A percentile compares a stretch with the other conserved stretches of the same genome.
Evolutionary conservation across 2,888 invertebrate species (phyloP).

Genomic region (Cheilosia urbana): DNA sequence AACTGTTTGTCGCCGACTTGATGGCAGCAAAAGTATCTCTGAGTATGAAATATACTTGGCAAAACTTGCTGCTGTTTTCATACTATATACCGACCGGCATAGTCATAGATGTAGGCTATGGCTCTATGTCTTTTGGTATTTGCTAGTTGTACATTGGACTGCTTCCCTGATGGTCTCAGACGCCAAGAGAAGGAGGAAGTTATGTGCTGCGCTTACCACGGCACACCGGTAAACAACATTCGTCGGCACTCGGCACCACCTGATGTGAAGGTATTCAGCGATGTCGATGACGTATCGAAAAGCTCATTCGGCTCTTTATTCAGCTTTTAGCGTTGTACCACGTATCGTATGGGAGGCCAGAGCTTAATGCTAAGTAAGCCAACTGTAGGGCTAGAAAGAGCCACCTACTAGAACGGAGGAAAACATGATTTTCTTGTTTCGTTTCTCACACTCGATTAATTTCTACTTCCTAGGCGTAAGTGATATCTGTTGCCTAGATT

Average conservation of each 20-base stretch:
- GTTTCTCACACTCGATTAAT: conserved; percentile 25
- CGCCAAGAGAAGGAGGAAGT: conserved; percentile 57
- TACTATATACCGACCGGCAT: conserved; percentile 18
- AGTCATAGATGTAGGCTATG: conserved; percentile 18
- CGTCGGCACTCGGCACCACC: not conserved
- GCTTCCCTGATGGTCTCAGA: conserved; percentile 16
- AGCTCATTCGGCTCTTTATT: conserved; percentile 63
- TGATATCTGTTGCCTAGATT: conserved; percentile 16
- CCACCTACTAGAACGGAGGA: not conserved
- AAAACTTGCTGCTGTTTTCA: conserved; percentile 26
- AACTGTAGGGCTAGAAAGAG: not conserved
- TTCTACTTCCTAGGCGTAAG: conserved; percentile 57
- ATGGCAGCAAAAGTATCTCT: conserved; percentile 67
- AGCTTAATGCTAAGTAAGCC: conserved; percentile 30
- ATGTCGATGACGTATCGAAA: conserved; percentile 33
- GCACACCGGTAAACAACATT: conserved; percentile 21
- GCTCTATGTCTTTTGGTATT: conserved; percentile 36
- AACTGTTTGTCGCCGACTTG: conserved; percentile 59
- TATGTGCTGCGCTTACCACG: conserved; percentile 12
- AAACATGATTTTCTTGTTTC: conserved; percentile 27
- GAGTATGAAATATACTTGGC: conserved; percentile 49
- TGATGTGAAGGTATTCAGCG: conserved; percentile 50
- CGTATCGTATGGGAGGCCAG: not conserved
- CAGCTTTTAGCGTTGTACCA: conserved; percentile 28
- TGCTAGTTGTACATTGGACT: conserved; percentile 15